phyloP scores from a whole-genome alignment of 92 coral and sea anemone genomes.

The Phenganax marumi region DNA sequence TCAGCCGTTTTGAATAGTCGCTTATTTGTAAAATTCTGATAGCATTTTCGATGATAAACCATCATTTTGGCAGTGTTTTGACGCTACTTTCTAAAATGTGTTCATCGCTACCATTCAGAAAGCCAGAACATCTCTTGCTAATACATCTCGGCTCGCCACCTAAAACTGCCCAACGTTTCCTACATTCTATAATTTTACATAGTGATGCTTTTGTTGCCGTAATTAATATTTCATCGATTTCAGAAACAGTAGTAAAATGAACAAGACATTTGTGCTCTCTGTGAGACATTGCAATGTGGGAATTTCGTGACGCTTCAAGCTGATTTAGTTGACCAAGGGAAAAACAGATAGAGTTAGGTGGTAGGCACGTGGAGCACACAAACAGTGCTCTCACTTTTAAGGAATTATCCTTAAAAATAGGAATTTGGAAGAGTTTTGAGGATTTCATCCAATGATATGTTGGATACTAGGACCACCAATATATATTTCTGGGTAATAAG shows the following conservation, averaged over 20 bases:
- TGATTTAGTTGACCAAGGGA: neutral
- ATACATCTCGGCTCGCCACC: conserved; percentile 29
- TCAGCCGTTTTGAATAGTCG: conserved; percentile 25
- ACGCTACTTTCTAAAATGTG: neutral
- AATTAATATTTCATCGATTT: conserved; percentile 32
- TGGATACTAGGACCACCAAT: neutral
- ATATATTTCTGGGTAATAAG: no score
- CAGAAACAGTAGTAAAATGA: conserved; percentile 30
- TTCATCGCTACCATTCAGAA: neutral
- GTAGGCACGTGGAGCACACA: neutral
- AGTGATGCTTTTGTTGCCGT: conserved; percentile 27
- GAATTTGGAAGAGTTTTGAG: no score
- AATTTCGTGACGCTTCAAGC: neutral
- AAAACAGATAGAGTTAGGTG: no score
- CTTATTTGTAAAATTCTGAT: conserved; percentile 23
- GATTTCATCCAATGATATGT: neutral
- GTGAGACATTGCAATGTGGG: neutral
- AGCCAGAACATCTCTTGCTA: conserved; percentile 21
- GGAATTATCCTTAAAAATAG: no score
- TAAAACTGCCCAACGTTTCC: conserved; percentile 22
- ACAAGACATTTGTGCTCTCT: conserved; percentile 20
- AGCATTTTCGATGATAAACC: conserved; percentile 37
- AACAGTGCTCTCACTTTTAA: no score
- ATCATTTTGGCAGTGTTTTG: neutral
- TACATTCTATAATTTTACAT: conserved; percentile 32